Evolutionary conservation across 2,113 vertebrate genomes (phyloP).

Genomic region (Spilogale gracilis): DNA sequence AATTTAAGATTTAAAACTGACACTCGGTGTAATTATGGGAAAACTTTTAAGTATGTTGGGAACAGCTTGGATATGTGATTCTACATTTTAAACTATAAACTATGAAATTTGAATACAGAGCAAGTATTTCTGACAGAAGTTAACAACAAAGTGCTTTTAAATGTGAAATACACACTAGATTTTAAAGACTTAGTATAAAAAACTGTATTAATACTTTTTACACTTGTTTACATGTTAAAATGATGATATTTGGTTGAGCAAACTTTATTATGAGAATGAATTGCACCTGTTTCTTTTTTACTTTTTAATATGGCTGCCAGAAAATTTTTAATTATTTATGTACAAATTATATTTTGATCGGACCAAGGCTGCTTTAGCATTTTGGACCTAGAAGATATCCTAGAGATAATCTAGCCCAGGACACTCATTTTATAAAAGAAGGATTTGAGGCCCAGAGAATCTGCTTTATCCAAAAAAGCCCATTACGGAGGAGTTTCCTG

Average conservation of each 20-base stretch:
- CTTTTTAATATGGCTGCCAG: not conserved
- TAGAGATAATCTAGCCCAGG: not conserved
- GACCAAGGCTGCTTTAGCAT: not conserved
- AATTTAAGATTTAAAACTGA: slow-evolving; percentile 20
- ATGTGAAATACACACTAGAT: not conserved
- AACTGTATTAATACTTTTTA: not conserved
- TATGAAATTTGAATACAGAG: slow-evolving; percentile 34
- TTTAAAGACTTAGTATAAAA: slow-evolving; percentile 4
- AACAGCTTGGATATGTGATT: not conserved
- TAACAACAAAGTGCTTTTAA: not conserved
- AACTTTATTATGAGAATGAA: not conserved
- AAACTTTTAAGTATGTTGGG: slow-evolving; percentile 27
- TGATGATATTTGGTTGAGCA: not conserved
- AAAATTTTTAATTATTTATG: not conserved
- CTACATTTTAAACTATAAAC: not conserved
- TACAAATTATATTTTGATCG: not conserved
- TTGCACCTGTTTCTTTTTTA: not conserved
- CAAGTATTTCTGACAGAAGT: slow-evolving; percentile 50
- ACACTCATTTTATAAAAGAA: not conserved
- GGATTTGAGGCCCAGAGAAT: slow-evolving; percentile 4
- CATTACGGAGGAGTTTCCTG: not conserved
- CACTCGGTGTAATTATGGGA: not conserved
- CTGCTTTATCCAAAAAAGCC: not conserved
- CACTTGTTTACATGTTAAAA: slow-evolving; percentile 2
- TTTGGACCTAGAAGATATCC: not conserved